Evolutionary conservation across 2,797 vertebrate genomes (phyloP), one percentile per base, ranked within the genome.

Genomic region (Allobates femoralis): DNA sequence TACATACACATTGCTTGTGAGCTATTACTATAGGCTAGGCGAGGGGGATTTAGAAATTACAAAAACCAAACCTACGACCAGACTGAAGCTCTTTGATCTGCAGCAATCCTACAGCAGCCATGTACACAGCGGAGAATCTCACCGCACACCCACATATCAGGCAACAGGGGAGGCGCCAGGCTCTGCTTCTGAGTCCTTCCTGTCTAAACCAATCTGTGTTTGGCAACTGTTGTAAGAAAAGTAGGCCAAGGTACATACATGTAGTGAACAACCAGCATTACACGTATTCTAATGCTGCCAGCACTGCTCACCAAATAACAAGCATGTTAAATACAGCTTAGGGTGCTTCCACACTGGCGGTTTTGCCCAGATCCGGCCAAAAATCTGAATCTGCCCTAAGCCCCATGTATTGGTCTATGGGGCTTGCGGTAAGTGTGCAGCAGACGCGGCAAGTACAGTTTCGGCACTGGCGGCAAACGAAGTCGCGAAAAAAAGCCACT

Each of bases 91-190:
- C 58, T 82, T 78, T 77, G 79, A 86, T 82, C 60, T 82, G 56
- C 79, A 5, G 28, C 58, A 30, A 56, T 26, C 58, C 53, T 7
- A 64, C 6, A 62, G 64, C 30, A 46, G 34, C 62, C 60, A 21
- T 58, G 34, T 37, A 50, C 64, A 37, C 50, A 79, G 53, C 19
- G 66, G 19, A 81, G 67, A 28, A 55, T 12, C 41, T 51, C 41
- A n/a, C 19, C 32, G 32, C 80, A 86, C 80, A 19, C 73, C 60
- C 85, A 83, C 80, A 3, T 50, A 53, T 66, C 60, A 15, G 26
- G 41, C 56, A 80, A 55, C 21, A 37, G 28, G 69, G 78, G 64
- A 55, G 73, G 64, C 14, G 64, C 3, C 30, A 16, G 73, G 15
- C 16, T 66, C 21, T 12, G 26, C 14, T 28, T 55, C 30, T 55